These are phyloP conservation scores for Natrix natrix DNA, from an alignment of 2,797 vertebrate species.

Conservation along the genomic window DNA sequence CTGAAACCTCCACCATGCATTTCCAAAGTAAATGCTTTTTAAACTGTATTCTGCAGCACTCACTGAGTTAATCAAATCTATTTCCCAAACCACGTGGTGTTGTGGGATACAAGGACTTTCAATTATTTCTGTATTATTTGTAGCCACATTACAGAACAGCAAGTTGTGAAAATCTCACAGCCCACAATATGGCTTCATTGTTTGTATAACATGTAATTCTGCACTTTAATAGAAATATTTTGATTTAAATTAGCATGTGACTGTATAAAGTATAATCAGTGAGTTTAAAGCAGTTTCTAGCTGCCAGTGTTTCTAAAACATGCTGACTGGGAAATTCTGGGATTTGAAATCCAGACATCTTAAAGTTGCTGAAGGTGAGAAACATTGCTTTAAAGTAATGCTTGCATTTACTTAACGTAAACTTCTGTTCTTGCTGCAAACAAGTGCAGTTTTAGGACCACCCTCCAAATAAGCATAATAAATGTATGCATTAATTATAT, in stretches of 20 bases:
- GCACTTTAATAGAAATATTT: neutral
- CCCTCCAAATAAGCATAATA: neutral
- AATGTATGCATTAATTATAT: neutral
- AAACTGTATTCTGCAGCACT: neutral
- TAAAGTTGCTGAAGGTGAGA: neutral
- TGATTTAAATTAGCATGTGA: neutral
- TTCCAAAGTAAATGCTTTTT: neutral
- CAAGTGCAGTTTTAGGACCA: neutral
- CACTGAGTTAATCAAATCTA: neutral
- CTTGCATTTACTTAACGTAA: no score
- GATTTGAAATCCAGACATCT: neutral
- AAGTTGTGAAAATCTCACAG: neutral
- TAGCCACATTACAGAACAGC: neutral
- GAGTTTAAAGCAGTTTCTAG: neutral
- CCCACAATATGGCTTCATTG: neutral
- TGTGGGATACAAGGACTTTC: neutral
- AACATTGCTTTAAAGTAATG: neutral
- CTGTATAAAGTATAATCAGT: neutral
- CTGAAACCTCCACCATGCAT: neutral
- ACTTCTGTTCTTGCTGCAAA: neutral
- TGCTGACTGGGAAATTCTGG: neutral
- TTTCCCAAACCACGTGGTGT: neutral
- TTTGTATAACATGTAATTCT: neutral
- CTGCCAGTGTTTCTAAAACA: neutral
- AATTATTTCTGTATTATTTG: neutral